These are phyloP conservation scores for Lycaon pictus DNA, from an alignment of 2,113 vertebrate species.

Conservation along the genomic window DNA sequence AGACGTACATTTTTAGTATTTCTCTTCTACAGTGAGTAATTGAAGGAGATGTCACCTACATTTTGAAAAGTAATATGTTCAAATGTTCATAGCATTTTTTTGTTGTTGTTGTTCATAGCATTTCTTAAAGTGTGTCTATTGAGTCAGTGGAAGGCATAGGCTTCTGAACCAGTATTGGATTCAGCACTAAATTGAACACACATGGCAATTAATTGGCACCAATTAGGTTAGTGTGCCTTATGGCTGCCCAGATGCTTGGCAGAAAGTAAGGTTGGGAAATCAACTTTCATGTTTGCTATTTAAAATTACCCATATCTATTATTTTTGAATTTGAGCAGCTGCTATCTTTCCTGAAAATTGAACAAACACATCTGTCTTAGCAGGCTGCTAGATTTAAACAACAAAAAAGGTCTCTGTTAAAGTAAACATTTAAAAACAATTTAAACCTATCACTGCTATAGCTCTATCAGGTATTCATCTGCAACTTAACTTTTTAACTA, in stretches of 20 bases:
- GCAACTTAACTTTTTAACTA: not conserved
- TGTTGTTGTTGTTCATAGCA: not conserved
- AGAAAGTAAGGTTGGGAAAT: constrained; percentile 36
- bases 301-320: constrained; percentile 55
- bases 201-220: not conserved
- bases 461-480: not conserved
- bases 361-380: constrained; percentile 76
- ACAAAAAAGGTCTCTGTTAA: constrained; percentile 7
- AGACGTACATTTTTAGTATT: not conserved
- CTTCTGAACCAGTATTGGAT: not conserved
- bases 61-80: not conserved
- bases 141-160: not conserved
- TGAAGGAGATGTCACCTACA: not conserved
- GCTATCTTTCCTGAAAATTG: constrained; percentile 58
- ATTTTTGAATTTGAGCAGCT: constrained; percentile 73
- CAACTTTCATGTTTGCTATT: constrained; percentile 45
- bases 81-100: not conserved
- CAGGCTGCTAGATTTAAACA: constrained; percentile 68
- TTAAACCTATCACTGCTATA: not conserved
- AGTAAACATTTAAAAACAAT: constrained; percentile 55
- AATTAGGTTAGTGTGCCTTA: constrained; percentile 33
- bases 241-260: constrained; percentile 69
- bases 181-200: constrained; percentile 27
- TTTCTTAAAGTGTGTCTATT: not conserved
- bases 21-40: not conserved